Percentiles rank a stretch among this genome's conserved stretches.
Conservation (phyloP, 2,113 vertebrate genomes). For the Sinocyclocheilus anophthalmus region DNA sequence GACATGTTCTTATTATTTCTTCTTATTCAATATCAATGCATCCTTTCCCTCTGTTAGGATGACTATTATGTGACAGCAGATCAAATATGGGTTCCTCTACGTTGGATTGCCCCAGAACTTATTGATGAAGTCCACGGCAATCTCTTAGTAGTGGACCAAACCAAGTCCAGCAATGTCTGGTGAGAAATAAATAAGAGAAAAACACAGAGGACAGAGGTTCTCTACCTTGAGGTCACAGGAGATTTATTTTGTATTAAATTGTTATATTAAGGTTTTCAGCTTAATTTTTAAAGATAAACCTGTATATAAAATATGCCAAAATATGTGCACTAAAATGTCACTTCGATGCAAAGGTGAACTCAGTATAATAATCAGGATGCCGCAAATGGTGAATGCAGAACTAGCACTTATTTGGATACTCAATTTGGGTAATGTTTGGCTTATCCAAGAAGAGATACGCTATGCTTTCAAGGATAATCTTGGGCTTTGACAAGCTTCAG, state of each 20-base stretch:
- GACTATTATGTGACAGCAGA: constrained; percentile 96
- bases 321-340: background rate
- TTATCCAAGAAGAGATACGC: background rate
- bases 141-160: constrained; percentile 92
- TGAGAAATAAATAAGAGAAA: constrained; percentile 67
- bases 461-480: background rate
- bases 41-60: constrained; percentile 75
- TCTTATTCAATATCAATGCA: background rate
- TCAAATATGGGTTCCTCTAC: constrained; percentile 96
- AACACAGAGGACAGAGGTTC: background rate
- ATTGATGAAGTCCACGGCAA: constrained; percentile 97
- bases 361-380: background rate
- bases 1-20: background rate
- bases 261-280: too few species aligned
- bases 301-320: too few species aligned
- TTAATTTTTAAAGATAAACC: too few species aligned
- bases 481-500: background rate
- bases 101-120: constrained; percentile 97
- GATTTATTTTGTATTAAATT: too few species aligned
- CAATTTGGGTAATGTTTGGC: too few species aligned
- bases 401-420: background rate
- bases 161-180: constrained; percentile 96
- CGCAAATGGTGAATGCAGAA: background rate
- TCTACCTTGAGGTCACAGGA: background rate
- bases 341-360: background rate